A percentile compares a stretch with the other conserved stretches of the same genome.
Evolutionary conservation across 1,140 invertebrate genomes (phyloP).

Genomic region (Portunus trituberculatus): DNA sequence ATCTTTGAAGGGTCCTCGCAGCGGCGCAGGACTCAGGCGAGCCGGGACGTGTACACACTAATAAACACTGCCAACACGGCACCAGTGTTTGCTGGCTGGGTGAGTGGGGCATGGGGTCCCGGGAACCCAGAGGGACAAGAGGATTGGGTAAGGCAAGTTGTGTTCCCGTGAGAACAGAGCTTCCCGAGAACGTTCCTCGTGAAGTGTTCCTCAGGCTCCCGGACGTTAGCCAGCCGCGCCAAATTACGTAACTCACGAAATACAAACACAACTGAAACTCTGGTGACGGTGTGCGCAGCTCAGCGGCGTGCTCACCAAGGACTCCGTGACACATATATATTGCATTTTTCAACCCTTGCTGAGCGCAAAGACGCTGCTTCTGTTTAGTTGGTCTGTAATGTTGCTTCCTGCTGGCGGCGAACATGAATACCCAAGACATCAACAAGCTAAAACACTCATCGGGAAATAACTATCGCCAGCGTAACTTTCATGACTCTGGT

Average conservation of each 20-base stretch:
- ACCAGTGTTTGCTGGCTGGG: neutral
- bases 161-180: neutral
- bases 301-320: neutral
- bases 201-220: neutral
- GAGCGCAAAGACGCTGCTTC: too few species aligned
- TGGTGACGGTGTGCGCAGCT: neutral
- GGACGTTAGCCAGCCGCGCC: neutral
- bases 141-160: neutral
- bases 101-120: neutral
- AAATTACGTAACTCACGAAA: neutral
- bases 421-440: too few species aligned
- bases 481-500: too few species aligned
- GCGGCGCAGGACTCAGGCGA: neutral
- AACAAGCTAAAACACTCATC: too few species aligned
- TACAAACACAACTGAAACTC: neutral
- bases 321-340: neutral
- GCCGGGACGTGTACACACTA: neutral
- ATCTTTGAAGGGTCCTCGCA: neutral
- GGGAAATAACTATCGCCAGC: too few species aligned
- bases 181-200: neutral
- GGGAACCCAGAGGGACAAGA: neutral
- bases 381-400: neutral
- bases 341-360: too few species aligned
- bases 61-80: conserved; percentile 1
- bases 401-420: neutral